Base-by-base conservation (phyloP, 2,113 vertebrate species). In the Tragelaphus imberbis region DNA sequence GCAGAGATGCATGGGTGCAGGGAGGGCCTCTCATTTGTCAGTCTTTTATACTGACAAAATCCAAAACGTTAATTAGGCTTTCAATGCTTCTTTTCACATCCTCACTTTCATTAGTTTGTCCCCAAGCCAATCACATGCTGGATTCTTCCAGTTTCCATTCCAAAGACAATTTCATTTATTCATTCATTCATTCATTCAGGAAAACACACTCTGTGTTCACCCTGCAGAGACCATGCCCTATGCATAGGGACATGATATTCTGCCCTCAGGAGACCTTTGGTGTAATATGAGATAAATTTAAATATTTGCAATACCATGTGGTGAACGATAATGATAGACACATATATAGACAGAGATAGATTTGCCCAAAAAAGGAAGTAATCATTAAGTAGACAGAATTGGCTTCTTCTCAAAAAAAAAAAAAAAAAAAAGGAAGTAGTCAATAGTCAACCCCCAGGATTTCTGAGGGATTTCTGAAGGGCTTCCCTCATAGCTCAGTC, bases 1-100 rank as follows among this genome's bases (percentile, higher is more conserved):
- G 85, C 97, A 96, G 33, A 84, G 93, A 97, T 98, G 93, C 90
- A 85, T 49, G 84, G 98, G 97, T 93, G 85, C 97, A 96, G 97
- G 91, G 90, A 1, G 6, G 97, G 92, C 93, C 95, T 97, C 97
- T 97, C 56, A 55, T 95, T 96, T 97, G 96, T 92, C 36, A 97
- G 84, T 75, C 36, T 28, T 96, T 90, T 95, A 71, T 97, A 94
- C 88, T 97, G 97, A 98, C 94, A 81, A 89, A 97, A 97, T 94
- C 75, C 97, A 97, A 59, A 84, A 55, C 7, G 61, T 97, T 97
- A 97, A 97, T 98, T 95, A 92, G 44, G 71, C 71, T 91, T 80
- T 88, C 58, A 80, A 33, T 16, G 27, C 3, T 53, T 55, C 47
- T 53, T 82, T 90, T 51, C 40, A 68, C 2, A 40, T 59, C 3